Evolutionary conservation across 1,140 invertebrate species (phyloP).

Genomic region (Drosophila varians): DNA sequence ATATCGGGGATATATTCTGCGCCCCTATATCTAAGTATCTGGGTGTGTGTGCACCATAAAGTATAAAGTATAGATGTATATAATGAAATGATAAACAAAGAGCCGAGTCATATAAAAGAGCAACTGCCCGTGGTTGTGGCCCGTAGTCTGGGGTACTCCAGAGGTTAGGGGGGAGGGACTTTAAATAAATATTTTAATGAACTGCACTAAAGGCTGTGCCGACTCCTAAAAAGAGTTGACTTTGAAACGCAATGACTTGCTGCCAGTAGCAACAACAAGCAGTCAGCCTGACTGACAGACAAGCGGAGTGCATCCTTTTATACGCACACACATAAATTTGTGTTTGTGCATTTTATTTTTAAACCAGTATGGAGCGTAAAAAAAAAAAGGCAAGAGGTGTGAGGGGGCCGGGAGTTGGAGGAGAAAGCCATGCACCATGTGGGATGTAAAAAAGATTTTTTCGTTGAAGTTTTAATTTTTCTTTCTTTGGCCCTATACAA

Average conservation of each 20-base stretch:
- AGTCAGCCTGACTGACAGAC: constrained; percentile 37
- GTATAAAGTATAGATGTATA: constrained; percentile 43
- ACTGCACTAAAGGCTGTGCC: constrained; percentile 47
- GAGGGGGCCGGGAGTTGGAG: constrained; percentile 11
- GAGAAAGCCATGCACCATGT: constrained; percentile 32
- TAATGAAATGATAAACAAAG: constrained; percentile 50
- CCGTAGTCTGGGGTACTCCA: neutral
- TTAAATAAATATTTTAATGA: constrained; percentile 60
- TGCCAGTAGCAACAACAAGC: constrained; percentile 22
- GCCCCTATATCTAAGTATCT: neutral
- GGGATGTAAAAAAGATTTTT: constrained; percentile 40
- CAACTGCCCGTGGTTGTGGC: constrained; percentile 24
- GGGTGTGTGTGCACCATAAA: constrained; percentile 3
- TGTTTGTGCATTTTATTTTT: constrained; percentile 50
- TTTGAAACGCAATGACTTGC: constrained; percentile 45
- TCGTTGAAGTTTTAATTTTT: constrained; percentile 50
- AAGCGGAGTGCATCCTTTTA: constrained; percentile 53
- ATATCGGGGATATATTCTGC: neutral
- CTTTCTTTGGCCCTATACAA: constrained; percentile 43
- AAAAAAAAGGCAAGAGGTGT: constrained; percentile 13
- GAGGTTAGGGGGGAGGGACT: neutral
- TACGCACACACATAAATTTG: constrained; percentile 32
- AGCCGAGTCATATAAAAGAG: constrained; percentile 54
- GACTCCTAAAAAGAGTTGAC: constrained; percentile 46
- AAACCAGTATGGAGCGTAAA: constrained; percentile 35